Conservation (phyloP, 92 coral and sea anemone genomes). For the Parazoanthus atlanticus region DNA sequence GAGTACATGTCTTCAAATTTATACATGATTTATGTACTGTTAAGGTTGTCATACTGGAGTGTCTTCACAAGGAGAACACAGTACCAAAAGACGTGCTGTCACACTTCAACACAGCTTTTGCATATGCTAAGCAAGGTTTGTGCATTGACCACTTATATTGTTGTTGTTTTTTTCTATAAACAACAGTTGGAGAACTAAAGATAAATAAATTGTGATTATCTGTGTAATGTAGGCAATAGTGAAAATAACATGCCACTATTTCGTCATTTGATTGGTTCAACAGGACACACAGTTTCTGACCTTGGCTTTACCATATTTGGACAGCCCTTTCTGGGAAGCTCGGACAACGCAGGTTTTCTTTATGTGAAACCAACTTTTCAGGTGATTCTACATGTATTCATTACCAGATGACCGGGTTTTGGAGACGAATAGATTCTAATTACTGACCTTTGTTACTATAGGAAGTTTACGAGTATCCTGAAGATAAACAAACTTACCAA, state of each 20-base stretch:
- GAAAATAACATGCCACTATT: neutral
- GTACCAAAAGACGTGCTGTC: constrained; percentile 96
- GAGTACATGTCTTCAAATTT: neutral
- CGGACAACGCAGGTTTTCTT: constrained; percentile 94
- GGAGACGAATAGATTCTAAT: neutral
- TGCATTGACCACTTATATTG: neutral
- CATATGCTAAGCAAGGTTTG: constrained; percentile 98
- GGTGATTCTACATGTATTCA: constrained; percentile 49
- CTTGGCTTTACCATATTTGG: constrained; percentile 99
- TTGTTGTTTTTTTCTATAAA: neutral
- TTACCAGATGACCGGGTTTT: neutral
- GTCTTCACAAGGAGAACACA: constrained; percentile 80
- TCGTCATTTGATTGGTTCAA: constrained; percentile 1
- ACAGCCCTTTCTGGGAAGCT: constrained; percentile 96
- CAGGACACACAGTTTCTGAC: constrained; percentile 97
- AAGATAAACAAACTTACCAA: too few relatives aligned
- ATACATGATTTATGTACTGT: neutral
- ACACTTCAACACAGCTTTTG: constrained; percentile 98
- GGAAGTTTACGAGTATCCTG: too few relatives aligned
- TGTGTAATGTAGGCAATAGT: neutral
- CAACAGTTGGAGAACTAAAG: neutral
- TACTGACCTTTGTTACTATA: neutral
- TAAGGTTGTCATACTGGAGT: constrained; percentile 93
- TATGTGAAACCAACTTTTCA: constrained; percentile 96
- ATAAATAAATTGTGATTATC: neutral